A percentile compares a stretch with the other conserved stretches of the same genome.
These are phyloP conservation scores for Halcyon badia DNA, from an alignment of 2,797 vertebrate species.

Conservation along the genomic window DNA sequence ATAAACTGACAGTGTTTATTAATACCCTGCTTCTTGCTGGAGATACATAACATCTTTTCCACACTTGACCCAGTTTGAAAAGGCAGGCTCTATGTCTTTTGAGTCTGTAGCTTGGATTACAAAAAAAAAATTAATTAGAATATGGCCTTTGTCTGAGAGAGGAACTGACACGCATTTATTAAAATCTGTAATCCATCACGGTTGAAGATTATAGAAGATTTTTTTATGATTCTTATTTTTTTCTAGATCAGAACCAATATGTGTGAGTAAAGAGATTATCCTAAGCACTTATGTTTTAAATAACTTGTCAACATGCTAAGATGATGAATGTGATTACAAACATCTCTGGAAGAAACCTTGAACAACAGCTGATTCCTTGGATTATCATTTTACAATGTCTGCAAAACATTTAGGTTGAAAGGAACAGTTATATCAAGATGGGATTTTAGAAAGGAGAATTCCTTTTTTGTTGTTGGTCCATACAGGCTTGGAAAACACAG, in stretches of 20 bases:
- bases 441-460: constrained; percentile 20
- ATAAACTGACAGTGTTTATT: constrained; percentile 16
- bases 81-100: constrained; percentile 24
- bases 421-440: constrained; percentile 27
- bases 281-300: constrained; percentile 75
- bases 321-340: constrained; percentile 66
- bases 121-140: constrained; percentile 76
- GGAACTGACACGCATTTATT: constrained; percentile 73
- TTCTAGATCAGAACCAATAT: constrained; percentile 56
- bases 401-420: constrained; percentile 46
- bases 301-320: constrained; percentile 67
- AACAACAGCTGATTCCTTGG: constrained; percentile 43
- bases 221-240: constrained; percentile 66
- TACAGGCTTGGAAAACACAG: neutral
- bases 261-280: constrained; percentile 77
- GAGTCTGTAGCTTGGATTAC: constrained; percentile 71
- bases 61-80: constrained; percentile 70
- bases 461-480: neutral
- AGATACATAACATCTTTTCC: constrained; percentile 44
- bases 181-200: constrained; percentile 70
- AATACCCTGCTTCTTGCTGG: neutral
- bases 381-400: constrained; percentile 64
- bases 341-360: constrained; percentile 48
- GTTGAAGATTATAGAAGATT: constrained; percentile 75
- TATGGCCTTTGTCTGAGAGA: constrained; percentile 67